Conservation (phyloP, 2,797 vertebrate genomes). For the Poecilia velifera region DNA sequence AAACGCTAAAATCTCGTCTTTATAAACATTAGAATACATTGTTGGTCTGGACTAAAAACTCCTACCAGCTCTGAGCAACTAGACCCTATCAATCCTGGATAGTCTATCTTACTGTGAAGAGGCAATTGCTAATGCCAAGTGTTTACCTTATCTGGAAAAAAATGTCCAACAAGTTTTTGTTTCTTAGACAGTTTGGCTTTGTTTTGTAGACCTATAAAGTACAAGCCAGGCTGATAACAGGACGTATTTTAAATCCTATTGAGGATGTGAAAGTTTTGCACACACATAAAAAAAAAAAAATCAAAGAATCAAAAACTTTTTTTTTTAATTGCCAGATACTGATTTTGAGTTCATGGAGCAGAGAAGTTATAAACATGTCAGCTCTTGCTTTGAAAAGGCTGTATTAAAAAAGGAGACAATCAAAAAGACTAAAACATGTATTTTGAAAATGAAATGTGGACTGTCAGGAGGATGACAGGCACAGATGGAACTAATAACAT, state of each 20-base stretch:
- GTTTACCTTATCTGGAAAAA: not conserved
- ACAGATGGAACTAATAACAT: constrained; percentile 9
- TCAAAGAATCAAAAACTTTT: not conserved
- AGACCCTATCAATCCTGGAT: not conserved
- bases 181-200: not conserved
- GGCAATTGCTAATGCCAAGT: not conserved
- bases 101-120: not conserved
- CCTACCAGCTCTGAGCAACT: not conserved
- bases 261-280: not conserved
- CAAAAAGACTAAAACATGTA: not conserved
- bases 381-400: not conserved
- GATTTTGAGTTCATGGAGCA: not conserved
- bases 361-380: not conserved
- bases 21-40: not conserved
- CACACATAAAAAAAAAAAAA: not conserved
- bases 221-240: not conserved
- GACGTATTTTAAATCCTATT: not conserved
- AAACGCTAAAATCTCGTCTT: not conserved
- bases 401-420: not conserved
- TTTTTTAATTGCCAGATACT: not conserved
- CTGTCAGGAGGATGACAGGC: not conserved
- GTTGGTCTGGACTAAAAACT: not conserved
- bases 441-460: not conserved
- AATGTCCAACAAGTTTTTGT: not conserved
- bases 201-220: not conserved